Percentiles rank a stretch among this genome's conserved stretches.
Conservation (phyloP, 2,113 vertebrate species). For the Aspiorhynchus laticeps region DNA sequence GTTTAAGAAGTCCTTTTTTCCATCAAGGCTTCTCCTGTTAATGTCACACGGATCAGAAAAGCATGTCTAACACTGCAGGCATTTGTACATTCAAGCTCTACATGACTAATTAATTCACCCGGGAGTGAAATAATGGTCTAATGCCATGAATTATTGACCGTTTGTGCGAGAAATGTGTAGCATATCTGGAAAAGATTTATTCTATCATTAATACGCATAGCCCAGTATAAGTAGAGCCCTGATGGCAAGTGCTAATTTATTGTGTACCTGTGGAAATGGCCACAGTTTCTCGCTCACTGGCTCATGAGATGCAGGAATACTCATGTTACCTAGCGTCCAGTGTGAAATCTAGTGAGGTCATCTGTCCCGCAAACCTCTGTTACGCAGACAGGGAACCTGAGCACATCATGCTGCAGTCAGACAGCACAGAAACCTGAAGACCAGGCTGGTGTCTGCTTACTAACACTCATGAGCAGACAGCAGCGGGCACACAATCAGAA, state of each 20-base stretch:
- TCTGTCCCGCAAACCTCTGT: constrained; percentile 36
- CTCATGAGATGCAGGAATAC: constrained; percentile 16
- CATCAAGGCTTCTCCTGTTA: constrained; percentile 21
- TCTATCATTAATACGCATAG: constrained; percentile 14
- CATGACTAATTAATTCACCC: constrained; percentile 40
- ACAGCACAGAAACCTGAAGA: constrained; percentile 47
- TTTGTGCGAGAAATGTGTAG: constrained; percentile 12
- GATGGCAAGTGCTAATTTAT: not conserved
- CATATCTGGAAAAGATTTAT: constrained; percentile 16
- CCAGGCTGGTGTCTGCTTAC: constrained; percentile 47
- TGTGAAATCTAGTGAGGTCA: constrained; percentile 51
- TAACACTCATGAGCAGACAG: constrained; percentile 37
- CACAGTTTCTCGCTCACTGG: constrained; percentile 33
- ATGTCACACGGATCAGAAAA: constrained; percentile 22
- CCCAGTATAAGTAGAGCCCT: not conserved
- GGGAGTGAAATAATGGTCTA: constrained; percentile 33
- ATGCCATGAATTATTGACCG: constrained; percentile 32
- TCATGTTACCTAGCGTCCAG: constrained; percentile 44
- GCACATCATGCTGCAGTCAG: not conserved
- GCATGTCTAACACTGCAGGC: constrained; percentile 18
- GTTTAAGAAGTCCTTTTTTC: not conserved
- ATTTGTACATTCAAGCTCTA: constrained; percentile 34
- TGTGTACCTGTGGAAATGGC: not conserved
- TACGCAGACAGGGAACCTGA: constrained; percentile 48
- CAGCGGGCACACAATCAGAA: constrained; percentile 26